Conservation (phyloP, 2,888 invertebrate species). For the Xestia ashworthii region DNA sequence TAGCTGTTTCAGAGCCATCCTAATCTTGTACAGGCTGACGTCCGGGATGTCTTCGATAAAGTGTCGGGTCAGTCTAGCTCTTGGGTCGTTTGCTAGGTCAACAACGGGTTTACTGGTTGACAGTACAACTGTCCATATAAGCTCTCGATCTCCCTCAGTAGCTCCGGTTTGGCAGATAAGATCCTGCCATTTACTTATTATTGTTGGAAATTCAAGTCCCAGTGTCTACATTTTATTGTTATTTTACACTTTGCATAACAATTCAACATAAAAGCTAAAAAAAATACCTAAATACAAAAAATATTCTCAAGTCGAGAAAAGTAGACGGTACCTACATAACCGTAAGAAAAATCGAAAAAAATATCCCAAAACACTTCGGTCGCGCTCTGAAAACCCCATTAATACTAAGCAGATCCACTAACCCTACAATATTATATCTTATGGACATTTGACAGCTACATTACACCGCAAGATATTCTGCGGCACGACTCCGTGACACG, state of each 20-base stretch:
- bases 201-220: not conserved
- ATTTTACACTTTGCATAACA: not conserved
- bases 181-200: no score
- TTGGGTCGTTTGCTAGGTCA: no score
- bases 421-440: slow-evolving; percentile 35
- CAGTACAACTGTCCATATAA: no score
- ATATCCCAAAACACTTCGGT: not conserved
- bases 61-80: no score
- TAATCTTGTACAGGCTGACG: no score
- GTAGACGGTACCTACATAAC: not conserved
- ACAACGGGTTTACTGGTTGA: no score
- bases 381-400: slow-evolving; percentile 1
- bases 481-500: slow-evolving; percentile 56
- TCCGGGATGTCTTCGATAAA: no score
- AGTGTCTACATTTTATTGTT: not conserved
- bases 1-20: no score
- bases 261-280: not conserved
- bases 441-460: slow-evolving; percentile 50
- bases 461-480: slow-evolving; percentile 49
- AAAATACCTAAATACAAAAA: not conserved
- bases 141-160: no score
- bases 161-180: no score
- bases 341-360: not conserved
- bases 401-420: slow-evolving; percentile 12
- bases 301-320: not conserved